Evolutionary conservation across 2,888 invertebrate species (phyloP).

Genomic region (Drosophila crucigera): DNA sequence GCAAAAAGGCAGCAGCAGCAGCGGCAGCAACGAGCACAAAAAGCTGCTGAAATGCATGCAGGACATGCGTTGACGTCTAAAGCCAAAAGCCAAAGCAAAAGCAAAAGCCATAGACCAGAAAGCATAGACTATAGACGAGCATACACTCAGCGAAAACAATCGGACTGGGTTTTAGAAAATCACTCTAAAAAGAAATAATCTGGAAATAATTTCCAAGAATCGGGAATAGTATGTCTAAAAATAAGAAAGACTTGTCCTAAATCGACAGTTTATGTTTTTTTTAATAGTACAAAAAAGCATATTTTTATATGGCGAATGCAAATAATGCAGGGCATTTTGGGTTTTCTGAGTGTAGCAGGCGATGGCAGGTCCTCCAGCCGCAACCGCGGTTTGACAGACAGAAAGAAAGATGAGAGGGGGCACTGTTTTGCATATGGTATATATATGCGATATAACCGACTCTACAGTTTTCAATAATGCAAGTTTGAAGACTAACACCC

Average conservation of each 20-base stretch:
- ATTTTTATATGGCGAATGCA: background rate
- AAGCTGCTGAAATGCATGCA: slow-evolving; percentile 26
- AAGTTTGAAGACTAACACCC: slow-evolving; percentile 57
- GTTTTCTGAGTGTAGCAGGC: background rate
- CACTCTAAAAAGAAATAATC: background rate
- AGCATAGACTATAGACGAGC: slow-evolving; percentile 10
- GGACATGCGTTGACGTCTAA: slow-evolving; percentile 68
- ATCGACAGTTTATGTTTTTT: no score
- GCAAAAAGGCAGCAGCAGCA: slow-evolving; percentile 1
- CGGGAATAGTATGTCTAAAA: background rate
- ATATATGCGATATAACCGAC: slow-evolving; percentile 19
- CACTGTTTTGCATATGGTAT: slow-evolving; percentile 43
- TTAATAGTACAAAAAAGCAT: background rate
- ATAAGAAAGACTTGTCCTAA: background rate
- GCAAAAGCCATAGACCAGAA: slow-evolving; percentile 54
- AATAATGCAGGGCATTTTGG: background rate
- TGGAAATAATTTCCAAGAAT: background rate
- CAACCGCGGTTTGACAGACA: slow-evolving; percentile 21
- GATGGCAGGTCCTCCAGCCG: slow-evolving; percentile 28
- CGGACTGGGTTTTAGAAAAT: background rate
- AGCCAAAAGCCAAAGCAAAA: slow-evolving; percentile 47
- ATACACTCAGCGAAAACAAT: background rate
- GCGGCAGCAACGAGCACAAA: slow-evolving; percentile 1
- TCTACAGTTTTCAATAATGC: slow-evolving; percentile 72
- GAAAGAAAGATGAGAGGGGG: background rate